Base-by-base conservation (phyloP, 2,888 invertebrate genomes). In the Nyleta sp. region DNA sequence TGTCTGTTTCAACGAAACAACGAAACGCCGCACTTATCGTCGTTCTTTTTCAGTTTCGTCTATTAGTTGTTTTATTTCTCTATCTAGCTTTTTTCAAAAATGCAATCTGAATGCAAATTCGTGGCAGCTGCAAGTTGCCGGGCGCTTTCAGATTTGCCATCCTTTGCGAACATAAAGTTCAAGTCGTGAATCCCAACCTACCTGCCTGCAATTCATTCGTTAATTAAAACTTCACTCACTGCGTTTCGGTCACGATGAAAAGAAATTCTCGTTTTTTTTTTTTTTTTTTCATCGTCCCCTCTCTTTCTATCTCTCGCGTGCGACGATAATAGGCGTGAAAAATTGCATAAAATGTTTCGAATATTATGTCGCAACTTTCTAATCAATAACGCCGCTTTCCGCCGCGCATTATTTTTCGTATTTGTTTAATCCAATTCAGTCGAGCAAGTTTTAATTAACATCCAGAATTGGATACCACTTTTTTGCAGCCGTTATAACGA, bases 41-140 rank as follows among this genome's bases (percentile, higher is more conserved):
- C 83, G 83, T 83, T 85, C 65, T 82, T 75, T 60, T 82, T 31
- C 55, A 35, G 48, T 50, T 50, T 55, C 42, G 24, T 59, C 38
- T 68, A 62, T 75, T 48, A 68, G 55, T 48, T 46, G 28, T 57
- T 64, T 70, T 59, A 50, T 62, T 55, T 57, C 24, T 55, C 35
- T 64, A 22, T 71, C 70, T 50, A 7, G 40, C 46, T 77, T 78
- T 78, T 78, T 73, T 68, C 71, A 81, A 87, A 86, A 87, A 86
- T 82, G 87, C 86, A 89, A 89, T 89, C 86, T 88, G 87, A 88
- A 89, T 89, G 89, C 89, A 89, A 89, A 89, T 89, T 87, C 86
- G 83, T 78, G 84, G 85, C 87, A 87, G 87, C 85, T 87, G 85
- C 86, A 84, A 85, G 86, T 84, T 81, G 79, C 78, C 82, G 80